These are phyloP conservation scores for Antennarius striatus DNA, from an alignment of 2,113 vertebrate species.

Conservation along the genomic window DNA sequence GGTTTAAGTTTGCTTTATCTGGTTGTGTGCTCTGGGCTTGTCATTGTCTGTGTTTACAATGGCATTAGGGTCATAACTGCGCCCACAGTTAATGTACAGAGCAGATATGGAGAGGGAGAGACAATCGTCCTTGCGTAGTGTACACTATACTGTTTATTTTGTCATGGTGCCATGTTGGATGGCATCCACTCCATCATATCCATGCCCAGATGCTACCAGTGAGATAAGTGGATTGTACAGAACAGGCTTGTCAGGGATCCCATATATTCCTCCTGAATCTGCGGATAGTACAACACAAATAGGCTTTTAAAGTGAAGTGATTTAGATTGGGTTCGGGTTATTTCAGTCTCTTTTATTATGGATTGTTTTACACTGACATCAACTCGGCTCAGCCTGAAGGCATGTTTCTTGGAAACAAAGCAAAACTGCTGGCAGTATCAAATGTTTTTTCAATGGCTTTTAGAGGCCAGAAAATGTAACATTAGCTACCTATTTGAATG, in stretches of 20 bases:
- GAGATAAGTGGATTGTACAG: constrained; percentile 75
- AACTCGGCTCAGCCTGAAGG: constrained; percentile 65
- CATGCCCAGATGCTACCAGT: constrained; percentile 72
- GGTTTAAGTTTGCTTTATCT: constrained; percentile 23
- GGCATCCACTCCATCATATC: constrained; percentile 67
- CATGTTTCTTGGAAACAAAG: constrained; percentile 64
- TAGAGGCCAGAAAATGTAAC: constrained; percentile 62
- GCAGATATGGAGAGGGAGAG: constrained; percentile 26
- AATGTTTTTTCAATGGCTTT: constrained; percentile 67
- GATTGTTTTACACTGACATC: constrained; percentile 73
- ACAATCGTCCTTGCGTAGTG: constrained; percentile 58
- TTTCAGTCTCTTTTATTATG: constrained; percentile 62
- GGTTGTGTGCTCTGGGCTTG: constrained; percentile 20
- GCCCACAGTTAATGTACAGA: constrained; percentile 43
- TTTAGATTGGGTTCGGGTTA: constrained; percentile 45
- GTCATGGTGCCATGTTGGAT: constrained; percentile 74
- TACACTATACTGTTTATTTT: constrained; percentile 67
- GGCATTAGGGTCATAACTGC: constrained; percentile 44
- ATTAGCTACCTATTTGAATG: constrained; percentile 70
- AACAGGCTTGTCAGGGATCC: constrained; percentile 67
- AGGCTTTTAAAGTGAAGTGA: constrained; percentile 68
- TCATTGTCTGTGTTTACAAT: constrained; percentile 43
- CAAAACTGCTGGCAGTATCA: constrained; percentile 61
- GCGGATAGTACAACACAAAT: constrained; percentile 65
- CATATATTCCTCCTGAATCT: constrained; percentile 62